These are phyloP conservation scores for Poecilia wingei DNA, from an alignment of 2,797 vertebrate genomes.

Conservation along the genomic window DNA sequence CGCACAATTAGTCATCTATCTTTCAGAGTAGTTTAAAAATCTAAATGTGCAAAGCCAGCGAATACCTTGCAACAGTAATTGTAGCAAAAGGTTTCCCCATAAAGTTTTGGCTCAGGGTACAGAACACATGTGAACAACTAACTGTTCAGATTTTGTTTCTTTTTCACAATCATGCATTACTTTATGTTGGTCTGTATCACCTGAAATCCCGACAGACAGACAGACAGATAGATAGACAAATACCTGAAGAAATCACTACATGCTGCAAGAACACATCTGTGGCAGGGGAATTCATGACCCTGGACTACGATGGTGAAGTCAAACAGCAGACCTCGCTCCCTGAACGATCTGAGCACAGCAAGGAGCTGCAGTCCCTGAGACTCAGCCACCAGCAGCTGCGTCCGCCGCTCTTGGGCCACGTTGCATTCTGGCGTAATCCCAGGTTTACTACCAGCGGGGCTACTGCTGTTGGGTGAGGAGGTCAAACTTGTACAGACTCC, in stretches of 20 bases:
- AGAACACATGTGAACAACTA: not conserved
- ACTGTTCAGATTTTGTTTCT: not conserved
- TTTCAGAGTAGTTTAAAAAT: not conserved
- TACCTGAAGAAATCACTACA: constrained; percentile 98
- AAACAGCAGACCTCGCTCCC: constrained; percentile 89
- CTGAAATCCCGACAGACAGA: not conserved
- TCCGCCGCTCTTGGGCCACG: constrained; percentile 81
- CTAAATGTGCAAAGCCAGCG: not conserved
- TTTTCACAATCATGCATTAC: not conserved
- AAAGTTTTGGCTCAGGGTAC: not conserved
- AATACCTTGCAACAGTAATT: too few relatives aligned
- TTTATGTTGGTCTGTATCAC: not conserved
- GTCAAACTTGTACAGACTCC: constrained; percentile 21
- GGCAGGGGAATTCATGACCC: constrained; percentile 89
- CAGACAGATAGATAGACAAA: constrained; percentile 24
- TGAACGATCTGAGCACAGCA: constrained; percentile 87
- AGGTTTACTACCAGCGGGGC: constrained; percentile 45
- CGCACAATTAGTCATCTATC: not conserved
- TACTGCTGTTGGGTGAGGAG: constrained; percentile 24
- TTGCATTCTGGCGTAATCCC: constrained; percentile 76
- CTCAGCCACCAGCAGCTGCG: constrained; percentile 84
- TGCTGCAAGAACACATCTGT: constrained; percentile 94
- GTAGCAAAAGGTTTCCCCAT: too few relatives aligned
- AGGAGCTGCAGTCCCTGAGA: constrained; percentile 91
- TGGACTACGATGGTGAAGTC: constrained; percentile 92